Evolutionary conservation across 2,113 vertebrate species (phyloP).

Genomic region (Podarcis muralis): DNA sequence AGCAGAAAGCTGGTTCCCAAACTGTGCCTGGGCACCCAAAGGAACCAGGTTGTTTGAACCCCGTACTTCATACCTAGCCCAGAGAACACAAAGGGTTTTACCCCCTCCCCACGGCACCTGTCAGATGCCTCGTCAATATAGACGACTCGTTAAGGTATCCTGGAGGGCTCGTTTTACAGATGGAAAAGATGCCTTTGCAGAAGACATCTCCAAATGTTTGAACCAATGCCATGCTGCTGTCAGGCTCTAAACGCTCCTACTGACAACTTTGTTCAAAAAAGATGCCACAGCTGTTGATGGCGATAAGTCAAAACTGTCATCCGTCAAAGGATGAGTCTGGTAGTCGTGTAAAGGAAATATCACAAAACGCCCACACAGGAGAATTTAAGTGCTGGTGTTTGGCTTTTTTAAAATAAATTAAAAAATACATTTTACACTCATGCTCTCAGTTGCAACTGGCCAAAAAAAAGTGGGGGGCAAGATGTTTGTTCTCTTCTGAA

Average conservation of each 20-base stretch:
- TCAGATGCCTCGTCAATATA: neutral
- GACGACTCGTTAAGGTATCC: conserved; percentile 31
- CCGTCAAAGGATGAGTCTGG: conserved; percentile 12
- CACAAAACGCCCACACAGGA: conserved; percentile 30
- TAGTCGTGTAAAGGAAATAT: conserved; percentile 17
- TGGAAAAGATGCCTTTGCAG: conserved; percentile 26
- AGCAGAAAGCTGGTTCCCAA: neutral
- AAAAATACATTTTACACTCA: conserved; percentile 1
- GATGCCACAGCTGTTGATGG: conserved; percentile 11
- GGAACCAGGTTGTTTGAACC: neutral
- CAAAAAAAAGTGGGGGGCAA: neutral
- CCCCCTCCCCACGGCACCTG: neutral
- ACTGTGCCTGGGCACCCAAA: neutral
- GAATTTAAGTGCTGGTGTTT: conserved; percentile 15
- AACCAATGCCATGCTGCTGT: conserved; percentile 24
- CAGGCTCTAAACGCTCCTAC: neutral
- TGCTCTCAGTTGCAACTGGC: conserved; percentile 7
- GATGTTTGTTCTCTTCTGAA: conserved; percentile 2
- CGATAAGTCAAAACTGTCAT: conserved; percentile 13
- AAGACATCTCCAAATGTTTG: conserved; percentile 3
- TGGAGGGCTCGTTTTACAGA: conserved; percentile 14
- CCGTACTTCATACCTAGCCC: neutral
- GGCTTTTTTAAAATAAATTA: neutral
- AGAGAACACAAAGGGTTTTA: neutral
- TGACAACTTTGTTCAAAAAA: conserved; percentile 45